A percentile compares a stretch with the other conserved stretches of the same genome.
phyloP scores from a whole-genome alignment of 2,113 vertebrate genomes.

The Prionailurus viverrinus region DNA sequence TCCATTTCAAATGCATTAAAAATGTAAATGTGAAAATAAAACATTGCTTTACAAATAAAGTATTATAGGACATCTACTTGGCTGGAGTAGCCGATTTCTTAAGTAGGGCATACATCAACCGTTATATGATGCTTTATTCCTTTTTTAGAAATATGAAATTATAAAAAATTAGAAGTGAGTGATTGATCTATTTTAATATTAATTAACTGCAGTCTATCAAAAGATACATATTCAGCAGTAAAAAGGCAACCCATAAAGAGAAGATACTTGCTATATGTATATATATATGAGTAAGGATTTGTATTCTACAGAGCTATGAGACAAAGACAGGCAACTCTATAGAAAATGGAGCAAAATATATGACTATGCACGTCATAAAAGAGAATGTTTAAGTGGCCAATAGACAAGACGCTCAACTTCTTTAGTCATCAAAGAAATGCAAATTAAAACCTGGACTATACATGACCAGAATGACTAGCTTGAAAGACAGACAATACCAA shows the following conservation, averaged over 20 bases:
- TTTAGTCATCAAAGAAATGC: neutral
- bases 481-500: neutral
- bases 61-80: neutral
- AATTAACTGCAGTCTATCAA: neutral
- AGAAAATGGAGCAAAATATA: neutral
- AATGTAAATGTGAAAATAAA: neutral
- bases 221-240: neutral
- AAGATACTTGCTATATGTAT: neutral
- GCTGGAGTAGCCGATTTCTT: neutral
- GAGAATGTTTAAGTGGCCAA: neutral
- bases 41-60: neutral
- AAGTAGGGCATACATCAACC: neutral
- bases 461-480: neutral
- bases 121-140: constrained; percentile 4
- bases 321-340: neutral
- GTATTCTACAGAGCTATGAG: neutral
- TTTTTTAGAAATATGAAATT: neutral
- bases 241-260: neutral
- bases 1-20: neutral
- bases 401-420: neutral
- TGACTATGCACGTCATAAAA: neutral
- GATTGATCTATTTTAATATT: neutral
- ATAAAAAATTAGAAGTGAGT: neutral
- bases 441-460: neutral
- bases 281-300: neutral